Percentiles rank a stretch among this genome's conserved stretches.
Evolutionary conservation across 2,113 vertebrate species (phyloP).

Genomic region (Vireo altiloquus): DNA sequence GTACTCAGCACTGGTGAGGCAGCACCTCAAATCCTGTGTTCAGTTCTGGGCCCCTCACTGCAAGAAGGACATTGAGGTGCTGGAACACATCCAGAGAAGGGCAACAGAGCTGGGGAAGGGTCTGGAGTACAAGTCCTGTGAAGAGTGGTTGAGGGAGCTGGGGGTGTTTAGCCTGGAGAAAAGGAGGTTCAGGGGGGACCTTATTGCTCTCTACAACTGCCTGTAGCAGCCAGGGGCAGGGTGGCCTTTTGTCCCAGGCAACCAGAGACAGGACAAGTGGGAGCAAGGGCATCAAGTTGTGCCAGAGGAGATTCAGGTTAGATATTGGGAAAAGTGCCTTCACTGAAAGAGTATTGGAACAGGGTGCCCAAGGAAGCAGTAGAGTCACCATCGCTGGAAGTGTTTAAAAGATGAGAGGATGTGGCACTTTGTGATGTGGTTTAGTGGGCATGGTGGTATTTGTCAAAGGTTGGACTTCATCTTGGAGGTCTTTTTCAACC

Average conservation of each 20-base stretch:
- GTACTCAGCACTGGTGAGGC: accelerated
- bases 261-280: accelerated
- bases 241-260: neutral
- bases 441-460: neutral
- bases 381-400: neutral
- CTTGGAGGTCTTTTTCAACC: neutral
- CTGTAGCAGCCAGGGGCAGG: no score
- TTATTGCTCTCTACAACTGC: neutral
- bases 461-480: neutral
- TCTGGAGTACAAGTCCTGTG: neutral
- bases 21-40: accelerated
- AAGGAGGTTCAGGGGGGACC: neutral
- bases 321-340: neutral
- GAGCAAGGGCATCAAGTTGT: neutral
- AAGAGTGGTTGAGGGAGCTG: neutral
- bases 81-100: neutral
- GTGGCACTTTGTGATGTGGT: neutral
- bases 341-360: neutral
- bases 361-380: neutral
- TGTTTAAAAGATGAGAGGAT: neutral
- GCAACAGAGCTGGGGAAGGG: accelerated
- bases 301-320: neutral
- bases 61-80: neutral
- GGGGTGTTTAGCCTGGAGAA: neutral
- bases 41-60: neutral